Base-by-base conservation (phyloP, 2,888 invertebrate genomes). In the Syritta pipiens region DNA sequence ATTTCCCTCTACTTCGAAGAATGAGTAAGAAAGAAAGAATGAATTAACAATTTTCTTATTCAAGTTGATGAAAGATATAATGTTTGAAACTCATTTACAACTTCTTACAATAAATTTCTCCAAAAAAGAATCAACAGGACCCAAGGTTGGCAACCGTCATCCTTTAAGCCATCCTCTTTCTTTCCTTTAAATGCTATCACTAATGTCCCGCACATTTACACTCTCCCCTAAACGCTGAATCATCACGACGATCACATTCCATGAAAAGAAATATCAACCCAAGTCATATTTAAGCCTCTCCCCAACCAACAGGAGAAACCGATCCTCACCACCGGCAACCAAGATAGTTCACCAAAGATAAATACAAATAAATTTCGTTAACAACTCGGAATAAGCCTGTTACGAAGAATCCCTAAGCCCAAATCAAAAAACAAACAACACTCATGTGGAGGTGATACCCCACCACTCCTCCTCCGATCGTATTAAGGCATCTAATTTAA, bases 401-500 rank as follows among this genome's bases (percentile, higher is more conserved):
- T 75, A 62, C 75, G 40, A 57, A 17, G 75, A 69, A 68, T 69
- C 49, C 32, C 20, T 35, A 55, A 35, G 49, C 49, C 68, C 22
- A 55, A 48, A 51, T 59, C 30, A 14, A 65, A 69, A 68, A 71
- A 57, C 62, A 69, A 71, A 46, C 37, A 65, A 22, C 57, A 59
- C 76, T 53, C 63, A 65, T 48, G 59, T 60, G 12, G 22, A 60
- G 28, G 59, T 77, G 72, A 72, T 72, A 59, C 28, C 53, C 53
- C 57, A 53, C 12, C 63, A 72, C 53, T 60, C 46, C 53, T 60
- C 46, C 44, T 35, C 59, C 57, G 42, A 65, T 53, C 59, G 48
- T 59, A 72, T 77, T 76, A 76, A 57, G 37, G 51, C 72, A 60
- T 53, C 65, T 77, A 55, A 67, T 65, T 65, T 59, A 76, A 40